These are phyloP conservation scores for Syngnathus acus DNA, from an alignment of 2,797 vertebrate genomes.

Conservation along the genomic window DNA sequence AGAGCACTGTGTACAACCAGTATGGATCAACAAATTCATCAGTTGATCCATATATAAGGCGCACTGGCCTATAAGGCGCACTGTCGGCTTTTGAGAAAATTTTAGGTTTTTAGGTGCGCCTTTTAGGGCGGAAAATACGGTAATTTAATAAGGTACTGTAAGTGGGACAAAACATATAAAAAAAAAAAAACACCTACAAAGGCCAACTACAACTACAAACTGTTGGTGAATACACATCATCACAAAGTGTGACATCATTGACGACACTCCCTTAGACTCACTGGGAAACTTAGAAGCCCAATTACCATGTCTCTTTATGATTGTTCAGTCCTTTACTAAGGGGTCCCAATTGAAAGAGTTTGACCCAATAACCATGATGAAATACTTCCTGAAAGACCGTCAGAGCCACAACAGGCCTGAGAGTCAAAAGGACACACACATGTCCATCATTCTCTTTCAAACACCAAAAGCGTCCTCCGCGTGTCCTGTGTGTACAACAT, in stretches of 20 bases:
- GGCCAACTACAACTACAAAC: neutral
- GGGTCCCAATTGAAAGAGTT: conserved; percentile 43
- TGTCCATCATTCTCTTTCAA: conserved; percentile 6
- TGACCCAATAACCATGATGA: conserved; percentile 59
- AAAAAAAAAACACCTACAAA: neutral
- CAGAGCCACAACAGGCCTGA: conserved; percentile 56
- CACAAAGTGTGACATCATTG: neutral
- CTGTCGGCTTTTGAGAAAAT: too few species aligned
- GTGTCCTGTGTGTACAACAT: conserved; percentile 8
- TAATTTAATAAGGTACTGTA: neutral
- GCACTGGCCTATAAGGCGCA: too few species aligned
- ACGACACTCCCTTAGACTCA: conserved; percentile 7
- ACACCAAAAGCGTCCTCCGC: neutral
- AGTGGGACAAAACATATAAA: neutral
- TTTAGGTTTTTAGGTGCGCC: too few species aligned
- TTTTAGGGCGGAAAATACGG: too few species aligned
- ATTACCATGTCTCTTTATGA: conserved; percentile 41
- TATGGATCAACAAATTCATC: too few species aligned
- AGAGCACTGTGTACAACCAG: too few species aligned
- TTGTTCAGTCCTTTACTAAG: conserved; percentile 32
- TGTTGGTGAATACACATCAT: neutral
- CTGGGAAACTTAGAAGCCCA: conserved; percentile 19
- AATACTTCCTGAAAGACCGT: conserved; percentile 55
- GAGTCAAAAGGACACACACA: conserved; percentile 41
- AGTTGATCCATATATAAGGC: too few species aligned